Evolutionary conservation across 1,140 invertebrate genomes (phyloP).

Genomic region (Hyphantria cunea): DNA sequence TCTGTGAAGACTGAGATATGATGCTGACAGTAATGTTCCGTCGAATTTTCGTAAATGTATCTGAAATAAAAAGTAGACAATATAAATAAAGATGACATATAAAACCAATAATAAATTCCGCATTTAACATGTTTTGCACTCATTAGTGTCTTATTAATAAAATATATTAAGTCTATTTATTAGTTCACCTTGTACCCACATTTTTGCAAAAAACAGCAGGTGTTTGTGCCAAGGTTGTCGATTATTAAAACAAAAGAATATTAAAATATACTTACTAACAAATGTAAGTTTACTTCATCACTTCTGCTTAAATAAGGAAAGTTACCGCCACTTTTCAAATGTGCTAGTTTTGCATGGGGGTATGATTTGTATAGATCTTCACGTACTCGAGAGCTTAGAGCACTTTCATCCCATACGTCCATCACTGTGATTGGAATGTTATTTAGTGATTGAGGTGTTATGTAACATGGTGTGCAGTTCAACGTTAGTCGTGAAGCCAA

Average conservation of each 20-base stretch:
- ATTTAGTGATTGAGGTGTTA: conserved; percentile 89
- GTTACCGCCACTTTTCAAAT: conserved; percentile 94
- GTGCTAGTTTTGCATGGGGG: conserved; percentile 93
- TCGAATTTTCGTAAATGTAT: conserved; percentile 74
- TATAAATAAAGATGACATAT: too few relatives aligned
- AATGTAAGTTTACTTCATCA: conserved; percentile 95
- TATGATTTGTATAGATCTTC: conserved; percentile 95
- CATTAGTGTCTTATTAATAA: too few relatives aligned
- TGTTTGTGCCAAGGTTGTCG: too few relatives aligned
- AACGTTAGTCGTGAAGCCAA: conserved; percentile 93
- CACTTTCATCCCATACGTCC: conserved; percentile 96
- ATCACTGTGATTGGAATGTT: conserved; percentile 90
- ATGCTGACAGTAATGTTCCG: conserved; percentile 57
- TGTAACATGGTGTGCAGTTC: conserved; percentile 92
- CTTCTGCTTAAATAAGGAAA: conserved; percentile 95
- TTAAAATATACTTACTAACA: conserved; percentile 85
- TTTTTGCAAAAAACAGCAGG: too few relatives aligned
- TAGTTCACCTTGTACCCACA: too few relatives aligned
- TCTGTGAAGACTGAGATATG: conserved; percentile 69
- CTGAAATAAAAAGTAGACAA: conserved; percentile 42
- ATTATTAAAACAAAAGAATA: conserved; percentile 5
- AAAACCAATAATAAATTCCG: too few relatives aligned
- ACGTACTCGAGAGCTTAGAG: conserved; percentile 88
- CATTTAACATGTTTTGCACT: too few relatives aligned
- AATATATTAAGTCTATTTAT: too few relatives aligned